A percentile compares a stretch with the other conserved stretches of the same genome.
Conservation (phyloP, 2,797 vertebrate genomes). For the Clarias platycephalus region DNA sequence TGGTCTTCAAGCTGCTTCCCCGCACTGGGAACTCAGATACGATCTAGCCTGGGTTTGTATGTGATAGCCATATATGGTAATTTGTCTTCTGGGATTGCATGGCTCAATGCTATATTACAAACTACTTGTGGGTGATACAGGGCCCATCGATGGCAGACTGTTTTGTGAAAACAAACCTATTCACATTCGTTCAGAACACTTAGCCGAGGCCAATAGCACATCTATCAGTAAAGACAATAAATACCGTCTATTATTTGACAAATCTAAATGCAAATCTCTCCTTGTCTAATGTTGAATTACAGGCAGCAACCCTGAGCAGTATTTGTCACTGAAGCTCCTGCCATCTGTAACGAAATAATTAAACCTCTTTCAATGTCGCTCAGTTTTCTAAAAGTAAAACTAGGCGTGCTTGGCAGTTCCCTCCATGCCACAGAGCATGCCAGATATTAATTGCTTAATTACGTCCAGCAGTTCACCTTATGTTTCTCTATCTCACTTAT, state of each 20-base stretch:
- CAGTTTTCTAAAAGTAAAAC: neutral
- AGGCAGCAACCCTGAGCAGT: neutral
- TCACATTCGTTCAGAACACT: neutral
- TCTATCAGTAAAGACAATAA: neutral
- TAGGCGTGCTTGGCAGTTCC: neutral
- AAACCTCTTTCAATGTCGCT: neutral
- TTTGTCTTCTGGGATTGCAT: neutral
- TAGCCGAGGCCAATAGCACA: neutral
- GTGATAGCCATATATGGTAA: neutral
- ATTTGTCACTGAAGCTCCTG: neutral
- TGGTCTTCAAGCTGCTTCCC: neutral
- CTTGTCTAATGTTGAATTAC: neutral
- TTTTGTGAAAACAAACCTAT: neutral
- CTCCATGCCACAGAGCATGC: neutral
- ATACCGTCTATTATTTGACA: neutral
- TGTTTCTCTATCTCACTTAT: neutral
- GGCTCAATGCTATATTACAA: slow-evolving; percentile 6
- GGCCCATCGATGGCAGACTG: neutral
- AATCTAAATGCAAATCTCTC: neutral
- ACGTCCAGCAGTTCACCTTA: neutral
- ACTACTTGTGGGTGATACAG: neutral
- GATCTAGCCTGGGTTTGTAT: neutral
- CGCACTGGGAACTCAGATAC: neutral
- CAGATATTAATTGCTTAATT: neutral
- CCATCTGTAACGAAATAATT: neutral